Conservation (phyloP, 2,113 vertebrate genomes). For the Theristicus caerulescens region DNA sequence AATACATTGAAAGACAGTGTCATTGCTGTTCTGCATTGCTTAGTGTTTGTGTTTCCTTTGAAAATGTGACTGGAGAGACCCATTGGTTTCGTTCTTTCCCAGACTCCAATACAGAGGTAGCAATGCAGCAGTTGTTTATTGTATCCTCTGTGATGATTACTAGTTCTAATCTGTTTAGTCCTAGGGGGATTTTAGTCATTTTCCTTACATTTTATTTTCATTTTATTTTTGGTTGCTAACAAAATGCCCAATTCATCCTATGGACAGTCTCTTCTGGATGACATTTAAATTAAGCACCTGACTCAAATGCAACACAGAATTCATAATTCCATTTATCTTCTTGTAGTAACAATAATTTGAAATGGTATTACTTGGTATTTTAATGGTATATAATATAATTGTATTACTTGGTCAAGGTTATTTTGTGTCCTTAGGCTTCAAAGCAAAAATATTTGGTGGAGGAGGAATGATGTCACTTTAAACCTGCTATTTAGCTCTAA, state of each 20-base stretch:
- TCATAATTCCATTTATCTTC: neutral
- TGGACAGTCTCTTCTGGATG: neutral
- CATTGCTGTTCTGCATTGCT: neutral
- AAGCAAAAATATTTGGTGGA: constrained; percentile 47
- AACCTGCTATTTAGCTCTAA: constrained; percentile 42
- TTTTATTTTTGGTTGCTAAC: constrained; percentile 11
- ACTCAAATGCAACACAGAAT: neutral
- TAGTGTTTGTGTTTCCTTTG: neutral
- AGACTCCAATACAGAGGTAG: neutral
- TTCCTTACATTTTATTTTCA: neutral
- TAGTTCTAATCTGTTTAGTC: neutral
- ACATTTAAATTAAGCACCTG: neutral
- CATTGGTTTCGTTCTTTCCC: neutral
- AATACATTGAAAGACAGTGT: neutral
- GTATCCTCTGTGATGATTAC: neutral
- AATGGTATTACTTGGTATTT: neutral
- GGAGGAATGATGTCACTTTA: constrained; percentile 50
- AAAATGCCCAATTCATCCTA: neutral
- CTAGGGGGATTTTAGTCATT: neutral
- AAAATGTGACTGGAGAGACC: neutral
- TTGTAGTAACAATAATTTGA: neutral
- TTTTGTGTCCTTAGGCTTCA: neutral
- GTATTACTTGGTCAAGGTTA: neutral
- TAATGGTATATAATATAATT: neutral
- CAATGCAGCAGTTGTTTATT: neutral